These are phyloP conservation scores for Drosophila formosana DNA, from an alignment of 2,888 invertebrate species.

Conservation along the genomic window DNA sequence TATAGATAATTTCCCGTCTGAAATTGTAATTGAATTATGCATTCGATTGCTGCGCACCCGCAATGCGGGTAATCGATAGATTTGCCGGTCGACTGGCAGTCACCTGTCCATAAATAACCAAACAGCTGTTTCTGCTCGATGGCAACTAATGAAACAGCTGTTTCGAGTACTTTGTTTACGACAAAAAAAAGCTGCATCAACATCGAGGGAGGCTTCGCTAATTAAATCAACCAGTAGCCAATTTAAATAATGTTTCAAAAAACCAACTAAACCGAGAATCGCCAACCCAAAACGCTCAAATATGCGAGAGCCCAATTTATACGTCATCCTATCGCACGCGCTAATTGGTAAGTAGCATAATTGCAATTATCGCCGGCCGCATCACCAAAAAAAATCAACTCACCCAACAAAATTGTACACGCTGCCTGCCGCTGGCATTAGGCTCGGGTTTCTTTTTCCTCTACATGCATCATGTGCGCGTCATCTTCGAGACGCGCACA, in stretches of 20 bases:
- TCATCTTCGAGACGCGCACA: slow-evolving; percentile 92
- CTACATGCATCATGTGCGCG: slow-evolving; percentile 88
- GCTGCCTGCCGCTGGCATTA: slow-evolving; percentile 71
- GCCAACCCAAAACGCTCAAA: slow-evolving; percentile 48
- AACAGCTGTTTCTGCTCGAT: slow-evolving; percentile 36
- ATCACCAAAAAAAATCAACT: background rate
- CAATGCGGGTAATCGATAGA: background rate
- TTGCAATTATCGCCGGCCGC: slow-evolving; percentile 30
- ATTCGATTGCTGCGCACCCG: background rate
- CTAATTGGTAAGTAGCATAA: slow-evolving; percentile 79
- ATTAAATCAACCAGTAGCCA: slow-evolving; percentile 26
- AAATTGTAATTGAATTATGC: background rate
- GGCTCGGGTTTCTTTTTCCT: slow-evolving; percentile 87
- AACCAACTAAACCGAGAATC: slow-evolving; percentile 30
- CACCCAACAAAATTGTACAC: too few relatives aligned
- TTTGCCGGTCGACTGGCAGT: slow-evolving; percentile 26
- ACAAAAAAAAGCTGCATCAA: slow-evolving; percentile 23
- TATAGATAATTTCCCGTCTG: background rate
- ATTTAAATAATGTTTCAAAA: slow-evolving; percentile 55
- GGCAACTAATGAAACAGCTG: slow-evolving; percentile 44
- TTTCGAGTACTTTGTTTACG: slow-evolving; percentile 43
- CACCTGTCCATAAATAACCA: slow-evolving; percentile 27
- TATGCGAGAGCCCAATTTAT: slow-evolving; percentile 81
- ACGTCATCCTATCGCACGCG: slow-evolving; percentile 82
- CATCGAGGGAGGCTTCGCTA: slow-evolving; percentile 12